Percentiles rank a stretch among this genome's conserved stretches.
Conservation (phyloP, 2,113 vertebrate genomes). For the Penelope pileata region DNA sequence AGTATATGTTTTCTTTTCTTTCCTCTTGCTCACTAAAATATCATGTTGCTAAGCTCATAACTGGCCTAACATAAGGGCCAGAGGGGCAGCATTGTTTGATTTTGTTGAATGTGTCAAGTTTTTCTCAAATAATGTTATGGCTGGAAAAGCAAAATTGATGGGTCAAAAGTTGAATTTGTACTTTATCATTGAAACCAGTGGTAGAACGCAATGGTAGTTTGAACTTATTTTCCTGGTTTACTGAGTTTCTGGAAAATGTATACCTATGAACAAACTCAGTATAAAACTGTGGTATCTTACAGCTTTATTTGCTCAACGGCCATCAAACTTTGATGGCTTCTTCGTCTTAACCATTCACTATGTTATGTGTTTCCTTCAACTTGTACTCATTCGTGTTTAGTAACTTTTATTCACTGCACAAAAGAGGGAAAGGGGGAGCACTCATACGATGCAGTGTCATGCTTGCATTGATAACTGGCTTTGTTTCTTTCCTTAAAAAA, state of each 20-base stretch:
- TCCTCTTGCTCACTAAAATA: slow-evolving; percentile 8
- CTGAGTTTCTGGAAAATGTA: slow-evolving; percentile 49
- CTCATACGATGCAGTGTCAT: slow-evolving; percentile 49
- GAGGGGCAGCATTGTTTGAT: slow-evolving; percentile 10
- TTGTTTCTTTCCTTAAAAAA: slow-evolving; percentile 15
- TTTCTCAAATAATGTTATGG: neutral
- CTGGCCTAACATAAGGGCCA: slow-evolving; percentile 11
- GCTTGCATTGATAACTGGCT: slow-evolving; percentile 54
- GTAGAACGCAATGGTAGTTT: slow-evolving; percentile 53
- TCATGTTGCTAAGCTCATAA: neutral
- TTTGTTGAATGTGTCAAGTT: slow-evolving; percentile 24
- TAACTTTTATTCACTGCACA: slow-evolving; percentile 66
- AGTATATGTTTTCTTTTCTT: slow-evolving; percentile 38
- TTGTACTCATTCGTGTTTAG: slow-evolving; percentile 55
- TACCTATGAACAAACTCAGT: slow-evolving; percentile 61
- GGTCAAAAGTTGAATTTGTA: slow-evolving; percentile 58
- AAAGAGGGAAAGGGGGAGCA: slow-evolving; percentile 37
- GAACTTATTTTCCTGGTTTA: slow-evolving; percentile 49
- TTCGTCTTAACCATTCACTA: slow-evolving; percentile 61
- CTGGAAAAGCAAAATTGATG: slow-evolving; percentile 44
- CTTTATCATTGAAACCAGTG: slow-evolving; percentile 44
- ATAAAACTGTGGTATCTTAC: slow-evolving; percentile 67
- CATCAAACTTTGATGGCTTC: slow-evolving; percentile 49
- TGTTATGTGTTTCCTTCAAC: slow-evolving; percentile 55
- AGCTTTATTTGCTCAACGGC: slow-evolving; percentile 73